Evolutionary conservation across 2,888 invertebrate genomes (phyloP).

Genomic region (Ochropleura leucogaster): DNA sequence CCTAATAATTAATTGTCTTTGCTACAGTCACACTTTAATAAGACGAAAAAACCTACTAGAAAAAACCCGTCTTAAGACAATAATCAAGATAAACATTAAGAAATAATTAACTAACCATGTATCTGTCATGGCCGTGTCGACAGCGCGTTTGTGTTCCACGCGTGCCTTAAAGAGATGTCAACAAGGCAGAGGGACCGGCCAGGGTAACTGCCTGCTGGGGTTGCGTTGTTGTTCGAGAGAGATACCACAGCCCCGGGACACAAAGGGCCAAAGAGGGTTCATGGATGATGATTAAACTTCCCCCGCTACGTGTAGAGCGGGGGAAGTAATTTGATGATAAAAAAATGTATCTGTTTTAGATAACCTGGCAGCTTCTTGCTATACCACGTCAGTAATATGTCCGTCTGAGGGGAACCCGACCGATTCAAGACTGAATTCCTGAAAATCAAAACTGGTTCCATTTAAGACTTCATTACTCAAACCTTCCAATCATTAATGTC

Average conservation of each 20-base stretch:
- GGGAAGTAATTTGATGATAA: no score
- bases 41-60: conserved; percentile 13
- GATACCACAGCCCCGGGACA: no score
- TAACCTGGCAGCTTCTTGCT: conserved; percentile 4
- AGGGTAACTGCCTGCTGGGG: no score
- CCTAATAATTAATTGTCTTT: background rate
- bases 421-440: conserved; percentile 49
- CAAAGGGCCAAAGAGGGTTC: no score
- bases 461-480: conserved; percentile 69
- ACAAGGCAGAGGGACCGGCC: no score
- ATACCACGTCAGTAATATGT: background rate
- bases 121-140: background rate
- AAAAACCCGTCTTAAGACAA: conserved; percentile 25
- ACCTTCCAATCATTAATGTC: conserved; percentile 65
- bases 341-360: background rate
- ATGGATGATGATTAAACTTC: no score
- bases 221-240: no score
- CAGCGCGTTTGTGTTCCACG: no score
- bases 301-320: no score
- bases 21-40: background rate
- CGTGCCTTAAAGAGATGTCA: no score
- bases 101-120: background rate
- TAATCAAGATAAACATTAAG: conserved; percentile 10
- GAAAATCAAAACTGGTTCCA: conserved; percentile 63
- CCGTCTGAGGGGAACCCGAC: background rate